phyloP scores from a whole-genome alignment of 2,888 invertebrate species.

The Sylvicola cinctus region DNA sequence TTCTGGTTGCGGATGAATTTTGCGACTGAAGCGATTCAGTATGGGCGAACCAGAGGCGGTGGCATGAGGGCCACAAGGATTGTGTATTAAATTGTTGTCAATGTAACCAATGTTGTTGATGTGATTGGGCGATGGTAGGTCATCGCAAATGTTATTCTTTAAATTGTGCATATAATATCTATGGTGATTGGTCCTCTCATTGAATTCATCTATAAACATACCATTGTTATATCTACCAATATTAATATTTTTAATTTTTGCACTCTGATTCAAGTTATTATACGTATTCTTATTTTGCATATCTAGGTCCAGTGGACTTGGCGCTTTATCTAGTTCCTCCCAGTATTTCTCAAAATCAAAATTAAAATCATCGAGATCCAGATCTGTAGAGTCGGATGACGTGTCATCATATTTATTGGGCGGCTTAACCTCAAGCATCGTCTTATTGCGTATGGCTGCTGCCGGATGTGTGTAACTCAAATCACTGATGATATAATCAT shows the following conservation, averaged over 20 bases:
- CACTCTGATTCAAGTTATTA: not conserved
- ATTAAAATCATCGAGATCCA: constrained; percentile 25
- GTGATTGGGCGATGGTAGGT: not conserved
- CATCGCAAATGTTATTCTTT: not conserved
- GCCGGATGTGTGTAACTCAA: constrained; percentile 2
- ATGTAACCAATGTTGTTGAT: not conserved
- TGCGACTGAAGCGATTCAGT: not conserved
- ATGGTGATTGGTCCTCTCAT: constrained; percentile 1
- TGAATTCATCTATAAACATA: constrained; percentile 20
- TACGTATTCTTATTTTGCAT: constrained; percentile 8
- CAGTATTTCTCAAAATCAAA: constrained; percentile 26
- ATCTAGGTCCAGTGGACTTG: constrained; percentile 18
- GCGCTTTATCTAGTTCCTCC: constrained; percentile 24
- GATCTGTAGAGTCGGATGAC: constrained; percentile 24
- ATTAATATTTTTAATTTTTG: constrained; percentile 15
- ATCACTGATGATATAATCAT: constrained; percentile 3
- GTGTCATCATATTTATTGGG: constrained; percentile 22
- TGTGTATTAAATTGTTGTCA: not conserved
- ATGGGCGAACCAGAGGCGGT: not conserved
- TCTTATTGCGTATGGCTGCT: constrained; percentile 18
- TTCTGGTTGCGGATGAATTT: not conserved
- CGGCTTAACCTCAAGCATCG: constrained; percentile 22
- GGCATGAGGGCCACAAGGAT: not conserved
- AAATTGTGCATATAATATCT: not conserved
- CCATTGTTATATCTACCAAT: constrained; percentile 23